Percentiles rank a stretch among this genome's conserved stretches.
These are phyloP conservation scores for Orientallactaga sibirica DNA, from an alignment of 2,797 vertebrate genomes.

Conservation along the genomic window DNA sequence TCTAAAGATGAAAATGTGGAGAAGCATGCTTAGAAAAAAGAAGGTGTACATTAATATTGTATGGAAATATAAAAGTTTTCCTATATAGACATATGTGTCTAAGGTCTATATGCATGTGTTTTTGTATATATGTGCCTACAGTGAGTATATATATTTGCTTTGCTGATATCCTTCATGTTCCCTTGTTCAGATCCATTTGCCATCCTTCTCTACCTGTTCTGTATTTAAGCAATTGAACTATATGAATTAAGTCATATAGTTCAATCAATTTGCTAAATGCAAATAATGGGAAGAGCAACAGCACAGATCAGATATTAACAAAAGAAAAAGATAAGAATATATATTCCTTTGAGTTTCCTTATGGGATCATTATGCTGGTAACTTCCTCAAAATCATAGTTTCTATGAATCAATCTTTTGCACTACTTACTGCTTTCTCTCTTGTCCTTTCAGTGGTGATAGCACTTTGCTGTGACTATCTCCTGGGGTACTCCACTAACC, in stretches of 20 bases:
- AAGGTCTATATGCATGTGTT: neutral
- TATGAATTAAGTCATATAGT: neutral
- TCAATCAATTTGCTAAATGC: neutral
- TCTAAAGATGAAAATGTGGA: neutral
- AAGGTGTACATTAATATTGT: too few species aligned
- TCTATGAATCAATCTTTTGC: conserved; percentile 46
- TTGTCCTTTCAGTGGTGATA: conserved; percentile 25
- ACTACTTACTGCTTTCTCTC: neutral
- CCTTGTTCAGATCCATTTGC: neutral
- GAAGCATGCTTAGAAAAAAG: neutral
- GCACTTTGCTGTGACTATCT: conserved; percentile 43
- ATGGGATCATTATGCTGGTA: conserved; percentile 2
- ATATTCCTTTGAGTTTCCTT: conserved; percentile 43
- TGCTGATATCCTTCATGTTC: neutral
- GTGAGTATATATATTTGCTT: neutral
- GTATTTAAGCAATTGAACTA: conserved; percentile 9
- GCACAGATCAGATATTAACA: conserved; percentile 46
- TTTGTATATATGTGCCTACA: conserved; percentile 5
- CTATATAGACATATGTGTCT: neutral
- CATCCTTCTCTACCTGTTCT: conserved; percentile 27
- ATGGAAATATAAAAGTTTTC: conserved; percentile 25
- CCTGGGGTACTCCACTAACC: neutral
- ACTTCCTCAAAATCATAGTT: conserved; percentile 64
- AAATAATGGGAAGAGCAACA: conserved; percentile 16
- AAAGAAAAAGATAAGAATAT: conserved; percentile 32